These are phyloP conservation scores for Acropora yongei DNA, from an alignment of 64 coral and sea anemone genomes.

Conservation along the genomic window DNA sequence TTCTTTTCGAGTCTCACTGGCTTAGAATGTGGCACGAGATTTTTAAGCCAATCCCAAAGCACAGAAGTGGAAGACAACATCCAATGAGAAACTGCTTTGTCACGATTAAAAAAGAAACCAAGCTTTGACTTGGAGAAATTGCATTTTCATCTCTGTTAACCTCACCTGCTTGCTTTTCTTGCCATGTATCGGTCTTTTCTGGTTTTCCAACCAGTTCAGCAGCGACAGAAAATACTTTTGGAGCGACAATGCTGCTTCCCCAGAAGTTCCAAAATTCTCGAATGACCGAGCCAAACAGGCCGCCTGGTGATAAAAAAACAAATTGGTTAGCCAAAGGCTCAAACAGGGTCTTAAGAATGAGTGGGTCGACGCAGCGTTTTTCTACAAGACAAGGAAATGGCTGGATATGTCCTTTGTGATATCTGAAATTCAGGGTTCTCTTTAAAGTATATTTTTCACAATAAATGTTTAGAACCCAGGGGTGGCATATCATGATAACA, in stretches of 20 bases:
- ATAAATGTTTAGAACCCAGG: too few species aligned
- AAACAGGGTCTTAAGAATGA: background rate
- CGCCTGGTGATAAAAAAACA: slow-evolving; percentile 48
- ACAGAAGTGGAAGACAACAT: background rate
- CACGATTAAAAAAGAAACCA: background rate
- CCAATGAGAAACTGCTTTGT: background rate
- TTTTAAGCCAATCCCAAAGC: too few species aligned
- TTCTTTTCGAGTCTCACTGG: too few species aligned
- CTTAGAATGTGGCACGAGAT: too few species aligned
- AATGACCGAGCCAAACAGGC: slow-evolving; percentile 80
- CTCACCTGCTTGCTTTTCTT: slow-evolving; percentile 49
- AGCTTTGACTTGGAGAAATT: too few species aligned
- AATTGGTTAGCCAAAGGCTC: background rate
- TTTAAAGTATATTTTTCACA: too few species aligned
- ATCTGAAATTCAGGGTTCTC: too few species aligned
- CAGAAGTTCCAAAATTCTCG: slow-evolving; percentile 98
- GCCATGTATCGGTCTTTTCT: slow-evolving; percentile 67
- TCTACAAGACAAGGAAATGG: background rate
- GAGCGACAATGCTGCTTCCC: slow-evolving; percentile 87
- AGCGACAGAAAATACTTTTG: slow-evolving; percentile 83
- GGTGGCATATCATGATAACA: too few species aligned
- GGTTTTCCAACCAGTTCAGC: slow-evolving; percentile 37
- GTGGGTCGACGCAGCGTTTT: background rate
- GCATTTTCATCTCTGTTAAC: too few species aligned
- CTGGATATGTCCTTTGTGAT: too few species aligned